A percentile compares a stretch with the other conserved stretches of the same genome.
Evolutionary conservation across 2,113 vertebrate species (phyloP).

Genomic region (Pterocles orientalis): DNA sequence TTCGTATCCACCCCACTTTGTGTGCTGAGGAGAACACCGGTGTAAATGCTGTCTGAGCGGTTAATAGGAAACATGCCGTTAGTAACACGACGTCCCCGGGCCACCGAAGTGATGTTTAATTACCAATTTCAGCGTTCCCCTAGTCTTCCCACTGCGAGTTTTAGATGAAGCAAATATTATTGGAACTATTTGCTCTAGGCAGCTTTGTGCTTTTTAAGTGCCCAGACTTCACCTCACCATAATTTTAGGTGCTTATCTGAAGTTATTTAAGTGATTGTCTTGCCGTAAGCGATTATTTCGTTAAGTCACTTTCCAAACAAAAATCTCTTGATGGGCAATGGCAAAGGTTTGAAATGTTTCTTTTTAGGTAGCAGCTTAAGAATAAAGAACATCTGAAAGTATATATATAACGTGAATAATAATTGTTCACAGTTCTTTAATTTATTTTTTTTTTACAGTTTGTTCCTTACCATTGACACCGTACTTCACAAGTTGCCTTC

Average conservation of each 20-base stretch:
- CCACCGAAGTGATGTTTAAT: accelerated
- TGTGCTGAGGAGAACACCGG: accelerated
- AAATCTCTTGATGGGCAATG: neutral
- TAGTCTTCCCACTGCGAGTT: neutral
- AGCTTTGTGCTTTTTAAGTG: neutral
- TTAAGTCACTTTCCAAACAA: neutral
- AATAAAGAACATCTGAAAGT: neutral
- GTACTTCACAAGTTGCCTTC: neutral
- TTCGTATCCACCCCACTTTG: accelerated
- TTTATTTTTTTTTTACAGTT: neutral
- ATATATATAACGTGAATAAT: neutral
- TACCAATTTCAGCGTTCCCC: neutral
- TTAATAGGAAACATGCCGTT: neutral
- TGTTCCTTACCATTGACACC: accelerated
- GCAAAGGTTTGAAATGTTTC: neutral
- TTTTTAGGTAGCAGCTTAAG: neutral
- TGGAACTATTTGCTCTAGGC: neutral
- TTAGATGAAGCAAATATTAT: neutral
- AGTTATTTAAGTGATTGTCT: neutral
- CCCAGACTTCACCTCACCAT: neutral
- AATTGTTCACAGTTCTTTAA: neutral
- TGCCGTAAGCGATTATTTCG: neutral
- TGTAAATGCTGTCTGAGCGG: accelerated
- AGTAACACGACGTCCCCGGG: neutral
- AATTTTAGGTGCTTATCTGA: neutral